Conservation (phyloP, 2,888 invertebrate species). For the Anarsia innoxiella region DNA sequence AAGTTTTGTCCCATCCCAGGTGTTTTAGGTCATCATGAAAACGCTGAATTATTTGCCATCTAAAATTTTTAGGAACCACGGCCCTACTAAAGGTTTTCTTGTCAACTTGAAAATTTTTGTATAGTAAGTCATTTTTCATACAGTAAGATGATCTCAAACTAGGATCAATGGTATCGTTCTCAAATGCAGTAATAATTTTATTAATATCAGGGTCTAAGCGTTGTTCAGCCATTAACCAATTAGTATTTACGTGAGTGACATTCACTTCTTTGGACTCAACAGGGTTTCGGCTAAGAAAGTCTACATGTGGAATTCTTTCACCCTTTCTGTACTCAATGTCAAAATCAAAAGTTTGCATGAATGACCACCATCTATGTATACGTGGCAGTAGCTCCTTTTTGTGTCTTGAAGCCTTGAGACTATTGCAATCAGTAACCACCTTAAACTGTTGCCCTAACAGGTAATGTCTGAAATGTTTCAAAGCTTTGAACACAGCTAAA, state of each 20-base stretch:
- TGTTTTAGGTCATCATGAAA: constrained; percentile 18
- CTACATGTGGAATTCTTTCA: constrained; percentile 18
- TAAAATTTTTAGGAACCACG: constrained; percentile 18
- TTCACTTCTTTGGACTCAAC: constrained; percentile 10
- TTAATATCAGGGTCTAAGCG: constrained; percentile 5
- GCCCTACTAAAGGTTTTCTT: constrained; percentile 13
- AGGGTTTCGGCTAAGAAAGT: constrained; percentile 12
- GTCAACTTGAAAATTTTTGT: constrained; percentile 21
- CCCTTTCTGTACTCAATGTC: constrained; percentile 17
- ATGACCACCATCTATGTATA: constrained; percentile 8
- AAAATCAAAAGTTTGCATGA: constrained; percentile 19
- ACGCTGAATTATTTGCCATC: constrained; percentile 23
- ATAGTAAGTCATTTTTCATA: constrained; percentile 10
- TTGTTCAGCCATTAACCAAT: constrained; percentile 14
- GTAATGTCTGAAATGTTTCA: constrained; percentile 17
- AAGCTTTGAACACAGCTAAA: constrained; percentile 2
- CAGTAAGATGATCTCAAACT: constrained; percentile 13
- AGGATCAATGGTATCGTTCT: constrained; percentile 4
- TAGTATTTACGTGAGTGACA: constrained; percentile 5
- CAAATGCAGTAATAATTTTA: background rate
- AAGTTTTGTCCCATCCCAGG: constrained; percentile 9
- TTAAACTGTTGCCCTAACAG: constrained; percentile 9
- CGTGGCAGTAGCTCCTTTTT: constrained; percentile 12
- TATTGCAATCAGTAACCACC: constrained; percentile 14
- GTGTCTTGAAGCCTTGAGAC: constrained; percentile 6